These are phyloP conservation scores for Actinopyga echinites DNA, from an alignment of 53 echinoderm and acorn worm species.

Conservation along the genomic window DNA sequence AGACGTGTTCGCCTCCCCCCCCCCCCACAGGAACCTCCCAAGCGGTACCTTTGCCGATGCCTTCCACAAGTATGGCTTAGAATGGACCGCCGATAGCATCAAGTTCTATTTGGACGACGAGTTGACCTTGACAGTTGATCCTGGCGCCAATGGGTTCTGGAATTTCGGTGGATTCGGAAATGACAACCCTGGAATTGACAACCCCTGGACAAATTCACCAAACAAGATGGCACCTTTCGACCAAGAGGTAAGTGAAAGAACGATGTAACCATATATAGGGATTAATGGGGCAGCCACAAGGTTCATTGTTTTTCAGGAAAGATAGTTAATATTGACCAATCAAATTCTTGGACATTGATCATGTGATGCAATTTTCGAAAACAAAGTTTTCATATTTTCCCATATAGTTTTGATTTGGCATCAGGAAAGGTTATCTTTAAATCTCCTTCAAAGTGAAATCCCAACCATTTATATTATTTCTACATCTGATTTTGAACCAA, in stretches of 20 bases:
- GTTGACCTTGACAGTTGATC: constrained; percentile 55
- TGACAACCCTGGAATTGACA: constrained; percentile 55
- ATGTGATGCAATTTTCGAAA: too few relatives aligned
- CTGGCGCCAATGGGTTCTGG: constrained; percentile 69
- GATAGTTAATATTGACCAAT: too few relatives aligned
- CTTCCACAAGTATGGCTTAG: constrained; percentile 69
- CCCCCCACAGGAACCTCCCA: neutral
- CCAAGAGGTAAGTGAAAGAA: constrained; percentile 58
- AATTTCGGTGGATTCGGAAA: constrained; percentile 58
- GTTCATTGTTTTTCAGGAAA: too few relatives aligned
- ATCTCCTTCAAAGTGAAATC: too few relatives aligned
- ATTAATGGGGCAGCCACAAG: too few relatives aligned
- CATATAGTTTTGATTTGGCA: too few relatives aligned
- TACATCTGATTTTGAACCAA: too few relatives aligned
- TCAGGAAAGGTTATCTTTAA: too few relatives aligned
- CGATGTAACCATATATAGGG: neutral
- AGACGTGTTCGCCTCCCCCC: too few relatives aligned
- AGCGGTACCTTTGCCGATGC: constrained; percentile 49
- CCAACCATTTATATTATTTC: too few relatives aligned
- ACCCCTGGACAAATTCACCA: constrained; percentile 63
- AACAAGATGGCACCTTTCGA: constrained; percentile 83
- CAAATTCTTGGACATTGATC: too few relatives aligned
- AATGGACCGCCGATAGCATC: constrained; percentile 62
- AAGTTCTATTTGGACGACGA: constrained; percentile 75
- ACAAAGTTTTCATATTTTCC: too few relatives aligned